phyloP scores from a whole-genome alignment of 2,113 vertebrate genomes.

The Isichthys henryi region DNA sequence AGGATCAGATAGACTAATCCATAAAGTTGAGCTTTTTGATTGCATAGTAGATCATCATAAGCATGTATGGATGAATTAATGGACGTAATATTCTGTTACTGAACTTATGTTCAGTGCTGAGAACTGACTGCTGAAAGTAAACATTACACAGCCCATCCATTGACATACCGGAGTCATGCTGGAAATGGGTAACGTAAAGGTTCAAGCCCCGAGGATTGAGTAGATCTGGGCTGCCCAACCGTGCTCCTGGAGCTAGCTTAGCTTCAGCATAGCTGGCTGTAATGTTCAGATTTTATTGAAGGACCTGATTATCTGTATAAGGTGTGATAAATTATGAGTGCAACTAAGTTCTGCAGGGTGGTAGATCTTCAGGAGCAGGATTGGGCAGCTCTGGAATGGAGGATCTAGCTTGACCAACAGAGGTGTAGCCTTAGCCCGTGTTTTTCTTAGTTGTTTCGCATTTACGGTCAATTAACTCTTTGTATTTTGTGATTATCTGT shows the following conservation, averaged over 20 bases:
- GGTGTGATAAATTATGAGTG: neutral
- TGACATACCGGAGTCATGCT: neutral
- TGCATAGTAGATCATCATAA: neutral
- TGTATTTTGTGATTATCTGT: neutral
- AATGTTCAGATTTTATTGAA: neutral
- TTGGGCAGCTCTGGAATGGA: neutral
- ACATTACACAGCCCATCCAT: neutral
- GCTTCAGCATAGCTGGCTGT: neutral
- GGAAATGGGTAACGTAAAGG: neutral
- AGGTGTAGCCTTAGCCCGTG: neutral
- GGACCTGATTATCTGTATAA: neutral
- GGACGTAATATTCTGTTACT: neutral
- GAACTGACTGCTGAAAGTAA: neutral
- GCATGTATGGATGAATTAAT: neutral
- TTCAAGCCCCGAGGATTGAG: neutral
- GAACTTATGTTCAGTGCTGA: neutral
- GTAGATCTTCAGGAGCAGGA: neutral
- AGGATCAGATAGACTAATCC: slow-evolving; percentile 16
- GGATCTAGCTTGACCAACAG: neutral
- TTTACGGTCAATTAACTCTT: neutral
- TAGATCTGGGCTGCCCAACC: neutral
- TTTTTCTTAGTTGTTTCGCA: neutral
- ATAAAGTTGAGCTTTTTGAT: slow-evolving; percentile 24
- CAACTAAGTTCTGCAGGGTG: neutral
- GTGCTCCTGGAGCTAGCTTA: neutral